Evolutionary conservation across 2,888 invertebrate genomes (phyloP).

Genomic region (Drosophila subquinaria): DNA sequence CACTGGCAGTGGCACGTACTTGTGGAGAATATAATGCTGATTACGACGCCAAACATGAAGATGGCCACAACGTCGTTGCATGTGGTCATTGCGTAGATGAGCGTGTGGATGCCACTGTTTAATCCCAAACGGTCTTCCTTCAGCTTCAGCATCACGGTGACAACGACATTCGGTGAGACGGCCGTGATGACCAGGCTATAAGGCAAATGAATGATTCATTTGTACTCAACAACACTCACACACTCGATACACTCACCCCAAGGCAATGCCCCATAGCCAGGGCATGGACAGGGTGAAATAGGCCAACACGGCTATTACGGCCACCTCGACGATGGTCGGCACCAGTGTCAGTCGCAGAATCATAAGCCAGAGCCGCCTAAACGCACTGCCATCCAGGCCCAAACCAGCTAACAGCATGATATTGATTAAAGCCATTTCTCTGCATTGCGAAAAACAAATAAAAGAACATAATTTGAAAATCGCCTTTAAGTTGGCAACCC

Average conservation of each 20-base stretch:
- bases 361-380: slow-evolving; percentile 87
- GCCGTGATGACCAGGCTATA: slow-evolving; percentile 88
- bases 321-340: slow-evolving; percentile 88
- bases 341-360: slow-evolving; percentile 87
- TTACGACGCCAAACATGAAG: slow-evolving; percentile 89
- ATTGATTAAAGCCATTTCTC: slow-evolving; percentile 88
- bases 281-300: slow-evolving; percentile 87
- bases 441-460: slow-evolving; percentile 63
- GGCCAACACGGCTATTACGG: slow-evolving; percentile 86
- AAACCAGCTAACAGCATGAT: slow-evolving; percentile 89
- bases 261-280: slow-evolving; percentile 87
- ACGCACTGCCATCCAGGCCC: slow-evolving; percentile 88
- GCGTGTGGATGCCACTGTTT: slow-evolving; percentile 90
- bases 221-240: not conserved
- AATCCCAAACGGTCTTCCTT: slow-evolving; percentile 88
- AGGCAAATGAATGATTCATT: slow-evolving; percentile 4
- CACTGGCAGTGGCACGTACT: slow-evolving; percentile 84
- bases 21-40: slow-evolving; percentile 88
- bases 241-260: slow-evolving; percentile 85
- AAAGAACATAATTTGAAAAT: not conserved
- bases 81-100: slow-evolving; percentile 87
- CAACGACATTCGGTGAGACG: slow-evolving; percentile 91
- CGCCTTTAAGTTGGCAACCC: not conserved
- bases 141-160: slow-evolving; percentile 89
- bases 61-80: slow-evolving; percentile 92